These are phyloP conservation scores for Eudyptes chrysolophus DNA, from an alignment of 2,113 vertebrate genomes.

Conservation along the genomic window DNA sequence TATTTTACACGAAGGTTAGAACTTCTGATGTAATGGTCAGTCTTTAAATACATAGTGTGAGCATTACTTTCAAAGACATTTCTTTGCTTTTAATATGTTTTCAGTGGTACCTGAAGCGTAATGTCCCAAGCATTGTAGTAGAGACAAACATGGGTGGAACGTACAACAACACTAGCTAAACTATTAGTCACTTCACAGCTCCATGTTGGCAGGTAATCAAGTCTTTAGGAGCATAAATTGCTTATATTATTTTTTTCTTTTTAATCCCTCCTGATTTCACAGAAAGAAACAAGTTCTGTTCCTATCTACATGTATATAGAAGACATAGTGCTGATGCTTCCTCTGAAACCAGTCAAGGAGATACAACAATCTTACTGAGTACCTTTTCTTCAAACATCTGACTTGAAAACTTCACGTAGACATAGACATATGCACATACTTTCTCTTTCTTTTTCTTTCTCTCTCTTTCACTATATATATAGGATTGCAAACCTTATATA, in stretches of 20 bases:
- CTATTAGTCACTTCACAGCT: background rate
- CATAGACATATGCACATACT: too few species aligned
- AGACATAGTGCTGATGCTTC: background rate
- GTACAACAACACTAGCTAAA: background rate
- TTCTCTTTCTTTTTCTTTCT: background rate
- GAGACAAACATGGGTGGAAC: background rate
- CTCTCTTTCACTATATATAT: background rate
- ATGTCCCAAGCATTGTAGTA: background rate
- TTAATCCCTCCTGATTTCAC: background rate
- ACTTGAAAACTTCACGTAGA: background rate
- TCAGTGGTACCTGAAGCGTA: background rate
- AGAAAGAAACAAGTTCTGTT: background rate
- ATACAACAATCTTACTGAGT: background rate
- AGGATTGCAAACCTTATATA: background rate
- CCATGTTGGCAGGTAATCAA: background rate
- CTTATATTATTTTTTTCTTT: background rate
- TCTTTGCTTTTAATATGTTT: background rate
- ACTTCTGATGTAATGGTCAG: background rate
- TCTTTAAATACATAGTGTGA: background rate
- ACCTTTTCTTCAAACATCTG: background rate
- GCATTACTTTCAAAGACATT: background rate
- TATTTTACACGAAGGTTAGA: background rate
- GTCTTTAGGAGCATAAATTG: background rate
- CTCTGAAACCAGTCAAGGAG: background rate
- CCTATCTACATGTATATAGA: background rate